These are phyloP conservation scores for Python bivittatus DNA, from an alignment of 2,113 vertebrate species.

Conservation along the genomic window DNA sequence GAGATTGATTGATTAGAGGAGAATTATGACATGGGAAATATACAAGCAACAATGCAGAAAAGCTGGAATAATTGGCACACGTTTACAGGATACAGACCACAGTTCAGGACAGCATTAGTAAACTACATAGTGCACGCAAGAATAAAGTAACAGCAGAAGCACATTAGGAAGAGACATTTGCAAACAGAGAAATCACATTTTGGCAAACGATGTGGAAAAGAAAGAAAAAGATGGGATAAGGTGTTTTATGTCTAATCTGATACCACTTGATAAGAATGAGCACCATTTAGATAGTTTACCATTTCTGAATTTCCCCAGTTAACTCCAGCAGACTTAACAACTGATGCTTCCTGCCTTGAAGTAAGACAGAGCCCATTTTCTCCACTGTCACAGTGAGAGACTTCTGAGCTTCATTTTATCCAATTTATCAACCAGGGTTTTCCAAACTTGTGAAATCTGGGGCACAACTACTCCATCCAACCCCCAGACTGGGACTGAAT, in stretches of 20 bases:
- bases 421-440: background rate
- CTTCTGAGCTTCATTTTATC: background rate
- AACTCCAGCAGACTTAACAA: background rate
- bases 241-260: background rate
- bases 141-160: background rate
- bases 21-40: background rate
- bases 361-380: background rate
- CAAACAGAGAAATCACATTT: background rate
- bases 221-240: background rate
- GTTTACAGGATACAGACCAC: background rate
- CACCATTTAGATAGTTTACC: background rate
- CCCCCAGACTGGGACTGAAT: background rate
- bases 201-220: background rate
- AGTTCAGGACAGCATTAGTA: background rate
- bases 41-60: background rate
- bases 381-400: background rate
- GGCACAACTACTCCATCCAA: background rate
- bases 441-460: background rate
- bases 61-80: too few species aligned
- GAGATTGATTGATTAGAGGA: constrained; percentile 14
- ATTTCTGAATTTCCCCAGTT: background rate
- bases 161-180: background rate
- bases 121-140: background rate
- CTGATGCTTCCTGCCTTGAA: background rate
- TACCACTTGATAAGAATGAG: background rate